These are phyloP conservation scores for Neoascia interrupta DNA, from an alignment of 2,888 invertebrate species.

Conservation along the genomic window DNA sequence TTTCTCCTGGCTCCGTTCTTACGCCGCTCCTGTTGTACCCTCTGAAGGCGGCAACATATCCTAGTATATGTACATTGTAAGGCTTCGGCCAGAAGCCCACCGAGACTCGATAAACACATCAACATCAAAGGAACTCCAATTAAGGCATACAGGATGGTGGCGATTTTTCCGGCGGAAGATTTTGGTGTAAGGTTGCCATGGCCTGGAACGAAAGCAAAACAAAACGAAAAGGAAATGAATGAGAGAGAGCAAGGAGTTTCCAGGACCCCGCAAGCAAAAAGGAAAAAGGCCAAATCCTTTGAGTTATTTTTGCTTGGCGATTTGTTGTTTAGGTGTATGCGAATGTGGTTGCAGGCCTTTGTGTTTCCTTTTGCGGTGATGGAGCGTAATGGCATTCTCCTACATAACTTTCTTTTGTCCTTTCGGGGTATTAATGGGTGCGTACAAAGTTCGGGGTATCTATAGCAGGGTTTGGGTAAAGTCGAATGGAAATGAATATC, in stretches of 20 bases:
- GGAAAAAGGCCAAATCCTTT: constrained; percentile 42
- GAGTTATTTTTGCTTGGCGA: constrained; percentile 28
- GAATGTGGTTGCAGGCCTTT: constrained; percentile 1
- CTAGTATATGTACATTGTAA: constrained; percentile 83
- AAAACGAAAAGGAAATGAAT: constrained; percentile 44
- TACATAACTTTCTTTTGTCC: constrained; percentile 49
- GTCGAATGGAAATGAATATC: too few relatives aligned
- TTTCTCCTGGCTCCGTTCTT: constrained; percentile 34
- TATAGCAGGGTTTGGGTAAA: too few relatives aligned
- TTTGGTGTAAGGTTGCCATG: constrained; percentile 92
- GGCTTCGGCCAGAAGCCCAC: constrained; percentile 88
- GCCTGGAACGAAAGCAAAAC: constrained; percentile 81
- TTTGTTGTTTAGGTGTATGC: not conserved
- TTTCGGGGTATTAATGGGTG: constrained; percentile 10
- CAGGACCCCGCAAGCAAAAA: not conserved
- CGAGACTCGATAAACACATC: constrained; percentile 91
- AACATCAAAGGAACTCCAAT: constrained; percentile 93
- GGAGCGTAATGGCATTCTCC: constrained; percentile 44
- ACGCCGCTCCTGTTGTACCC: constrained; percentile 37
- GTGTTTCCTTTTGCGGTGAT: constrained; percentile 29
- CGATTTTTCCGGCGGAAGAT: constrained; percentile 89
- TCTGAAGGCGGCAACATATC: constrained; percentile 75
- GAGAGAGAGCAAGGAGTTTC: constrained; percentile 10
- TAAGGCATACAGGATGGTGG: constrained; percentile 92
- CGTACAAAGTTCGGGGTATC: too few relatives aligned